A percentile compares a stretch with the other conserved stretches of the same genome.
These are phyloP conservation scores for Thysanoteuthis rhombus DNA, from an alignment of 2,888 invertebrate species.

Conservation along the genomic window DNA sequence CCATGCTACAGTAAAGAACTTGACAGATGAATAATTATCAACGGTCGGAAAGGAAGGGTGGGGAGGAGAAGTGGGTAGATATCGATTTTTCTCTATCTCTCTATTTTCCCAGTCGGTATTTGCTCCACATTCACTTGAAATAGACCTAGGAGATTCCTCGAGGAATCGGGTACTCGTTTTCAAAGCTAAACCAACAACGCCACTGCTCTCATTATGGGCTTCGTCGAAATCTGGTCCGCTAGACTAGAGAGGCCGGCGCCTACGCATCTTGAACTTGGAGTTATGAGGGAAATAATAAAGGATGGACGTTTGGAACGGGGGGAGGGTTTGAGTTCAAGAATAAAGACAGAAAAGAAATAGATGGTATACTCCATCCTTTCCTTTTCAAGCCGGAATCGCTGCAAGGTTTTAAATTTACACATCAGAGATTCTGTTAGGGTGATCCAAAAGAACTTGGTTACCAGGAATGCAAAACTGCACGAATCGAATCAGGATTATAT, in stretches of 20 bases:
- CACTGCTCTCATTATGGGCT: neutral
- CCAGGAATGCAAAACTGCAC: neutral
- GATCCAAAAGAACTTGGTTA: neutral
- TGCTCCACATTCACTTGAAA: neutral
- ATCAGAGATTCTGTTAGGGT: neutral
- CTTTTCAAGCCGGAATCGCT: neutral
- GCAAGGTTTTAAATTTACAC: neutral
- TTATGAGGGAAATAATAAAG: neutral
- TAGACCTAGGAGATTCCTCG: neutral
- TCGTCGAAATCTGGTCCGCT: neutral
- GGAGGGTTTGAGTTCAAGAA: neutral
- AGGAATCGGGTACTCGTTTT: neutral
- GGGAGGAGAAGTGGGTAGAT: neutral
- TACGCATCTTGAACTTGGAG: neutral
- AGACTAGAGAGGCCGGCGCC: neutral
- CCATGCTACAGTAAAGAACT: neutral
- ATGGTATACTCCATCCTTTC: neutral
- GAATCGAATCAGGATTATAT: neutral
- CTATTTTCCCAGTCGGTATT: neutral
- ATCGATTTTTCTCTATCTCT: neutral
- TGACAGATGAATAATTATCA: neutral
- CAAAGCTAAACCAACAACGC: neutral
- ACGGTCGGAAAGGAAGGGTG: neutral
- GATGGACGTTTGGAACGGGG: neutral
- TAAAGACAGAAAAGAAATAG: neutral